Conservation (phyloP, 1,140 invertebrate species). For the Araneus ventricosus region DNA sequence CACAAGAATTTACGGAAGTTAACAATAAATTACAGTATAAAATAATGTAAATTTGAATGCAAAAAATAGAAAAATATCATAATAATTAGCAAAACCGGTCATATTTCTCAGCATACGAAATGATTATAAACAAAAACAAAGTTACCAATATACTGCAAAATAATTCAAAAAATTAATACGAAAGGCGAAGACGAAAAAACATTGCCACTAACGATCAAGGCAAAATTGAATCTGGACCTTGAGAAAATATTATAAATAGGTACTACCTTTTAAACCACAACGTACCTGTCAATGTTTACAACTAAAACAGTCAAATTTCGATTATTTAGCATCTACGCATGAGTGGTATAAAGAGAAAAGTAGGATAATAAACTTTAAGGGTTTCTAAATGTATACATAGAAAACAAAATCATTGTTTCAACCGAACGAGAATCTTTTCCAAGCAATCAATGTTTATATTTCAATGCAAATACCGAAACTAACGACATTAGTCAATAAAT, state of each 20-base stretch:
- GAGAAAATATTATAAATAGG: not conserved
- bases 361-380: not conserved
- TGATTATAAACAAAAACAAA: no score
- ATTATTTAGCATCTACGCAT: not conserved
- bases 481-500: slow-evolving; percentile 32
- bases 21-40: no score
- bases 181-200: no score
- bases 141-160: no score
- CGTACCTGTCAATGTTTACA: slow-evolving; percentile 7
- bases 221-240: no score
- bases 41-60: no score
- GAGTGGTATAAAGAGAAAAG: not conserved
- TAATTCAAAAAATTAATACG: no score
- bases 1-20: not conserved
- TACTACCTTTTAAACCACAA: not conserved
- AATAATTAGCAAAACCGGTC: no score
- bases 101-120: no score
- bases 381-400: not conserved
- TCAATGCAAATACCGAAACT: slow-evolving; percentile 59
- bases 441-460: slow-evolving; percentile 60
- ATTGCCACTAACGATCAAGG: no score
- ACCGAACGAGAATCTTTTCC: not conserved
- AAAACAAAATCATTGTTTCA: not conserved
- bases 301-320: not conserved
- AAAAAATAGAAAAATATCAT: no score